phyloP scores from a whole-genome alignment of 2,888 invertebrate genomes.

The Synanthedon andrenaeformis region DNA sequence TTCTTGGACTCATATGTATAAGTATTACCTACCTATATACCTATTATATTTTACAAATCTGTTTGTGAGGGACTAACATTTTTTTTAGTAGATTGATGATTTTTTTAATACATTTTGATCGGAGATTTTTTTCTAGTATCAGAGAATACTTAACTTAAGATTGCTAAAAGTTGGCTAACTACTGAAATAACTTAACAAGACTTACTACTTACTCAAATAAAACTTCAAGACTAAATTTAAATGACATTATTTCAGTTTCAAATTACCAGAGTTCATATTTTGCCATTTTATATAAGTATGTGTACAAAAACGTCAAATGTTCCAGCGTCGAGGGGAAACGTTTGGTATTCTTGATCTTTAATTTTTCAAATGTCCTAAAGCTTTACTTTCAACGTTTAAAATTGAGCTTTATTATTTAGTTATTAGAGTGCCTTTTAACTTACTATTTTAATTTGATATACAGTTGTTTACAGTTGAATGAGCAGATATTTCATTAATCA shows the following conservation, averaged over 20 bases:
- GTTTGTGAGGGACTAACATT: no score
- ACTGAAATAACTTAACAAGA: no score
- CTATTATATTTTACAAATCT: no score
- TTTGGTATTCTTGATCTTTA: constrained; percentile 54
- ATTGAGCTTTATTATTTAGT: constrained; percentile 1
- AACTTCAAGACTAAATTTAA: no score
- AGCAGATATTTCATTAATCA: constrained; percentile 66
- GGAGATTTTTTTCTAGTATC: no score
- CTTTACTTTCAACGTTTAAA: constrained; percentile 9
- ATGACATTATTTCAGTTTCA: background rate
- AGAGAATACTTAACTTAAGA: no score
- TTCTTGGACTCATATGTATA: no score
- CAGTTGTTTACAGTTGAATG: constrained; percentile 45
- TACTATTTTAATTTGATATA: constrained; percentile 12
- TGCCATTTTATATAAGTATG: constrained; percentile 52
- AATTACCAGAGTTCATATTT: constrained; percentile 46
- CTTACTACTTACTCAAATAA: no score
- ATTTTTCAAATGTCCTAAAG: constrained; percentile 8
- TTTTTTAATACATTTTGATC: no score
- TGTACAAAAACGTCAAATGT: constrained; percentile 67
- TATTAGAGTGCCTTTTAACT: constrained; percentile 9
- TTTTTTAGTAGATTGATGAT: no score
- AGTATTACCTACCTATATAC: no score
- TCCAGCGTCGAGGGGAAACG: constrained; percentile 65
- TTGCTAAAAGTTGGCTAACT: no score